phyloP scores from a whole-genome alignment of 35 echinoderm and acorn worm genomes.

The Acanthaster planci region DNA sequence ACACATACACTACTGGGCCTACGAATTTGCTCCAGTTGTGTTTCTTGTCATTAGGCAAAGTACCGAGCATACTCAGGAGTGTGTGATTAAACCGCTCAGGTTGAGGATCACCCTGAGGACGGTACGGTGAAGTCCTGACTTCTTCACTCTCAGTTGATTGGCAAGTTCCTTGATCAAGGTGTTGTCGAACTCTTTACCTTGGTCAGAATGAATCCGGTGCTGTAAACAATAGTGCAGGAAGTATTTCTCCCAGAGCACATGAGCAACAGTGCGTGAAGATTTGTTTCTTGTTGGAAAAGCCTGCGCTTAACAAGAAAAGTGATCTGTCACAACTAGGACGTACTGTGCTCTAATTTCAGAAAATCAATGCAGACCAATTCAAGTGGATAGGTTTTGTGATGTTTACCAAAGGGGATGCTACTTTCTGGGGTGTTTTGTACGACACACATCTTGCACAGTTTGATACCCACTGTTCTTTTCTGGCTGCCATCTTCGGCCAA shows the following conservation, averaged over 20 bases:
- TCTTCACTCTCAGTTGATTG: slow-evolving; percentile 32
- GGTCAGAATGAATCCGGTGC: slow-evolving; percentile 50
- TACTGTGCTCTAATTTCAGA: slow-evolving; percentile 45
- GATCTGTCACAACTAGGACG: slow-evolving; percentile 61
- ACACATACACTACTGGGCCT: slow-evolving; percentile 52
- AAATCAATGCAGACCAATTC: slow-evolving; percentile 73
- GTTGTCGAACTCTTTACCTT: slow-evolving; percentile 45
- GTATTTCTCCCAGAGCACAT: slow-evolving; percentile 61
- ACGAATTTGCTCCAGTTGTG: slow-evolving; percentile 56
- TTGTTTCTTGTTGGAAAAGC: slow-evolving; percentile 54
- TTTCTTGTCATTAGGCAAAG: slow-evolving; percentile 44
- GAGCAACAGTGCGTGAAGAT: slow-evolving; percentile 49
- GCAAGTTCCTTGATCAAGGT: slow-evolving; percentile 51
- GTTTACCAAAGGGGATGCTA: slow-evolving; percentile 40
- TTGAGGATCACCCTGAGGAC: slow-evolving; percentile 69
- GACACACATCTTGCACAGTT: slow-evolving; percentile 51
- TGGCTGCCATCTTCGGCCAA: slow-evolving; percentile 50
- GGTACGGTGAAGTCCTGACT: slow-evolving; percentile 63
- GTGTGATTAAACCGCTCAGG: slow-evolving; percentile 60
- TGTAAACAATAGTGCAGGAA: slow-evolving; percentile 51
- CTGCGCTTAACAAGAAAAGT: slow-evolving; percentile 56
- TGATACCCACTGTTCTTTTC: slow-evolving; percentile 25
- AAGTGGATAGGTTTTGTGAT: slow-evolving; percentile 56
- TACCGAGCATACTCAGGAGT: slow-evolving; percentile 68
- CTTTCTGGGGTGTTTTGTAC: slow-evolving; percentile 41